Base-by-base conservation (phyloP, 2,113 vertebrate genomes). In the Pitta sordida region DNA sequence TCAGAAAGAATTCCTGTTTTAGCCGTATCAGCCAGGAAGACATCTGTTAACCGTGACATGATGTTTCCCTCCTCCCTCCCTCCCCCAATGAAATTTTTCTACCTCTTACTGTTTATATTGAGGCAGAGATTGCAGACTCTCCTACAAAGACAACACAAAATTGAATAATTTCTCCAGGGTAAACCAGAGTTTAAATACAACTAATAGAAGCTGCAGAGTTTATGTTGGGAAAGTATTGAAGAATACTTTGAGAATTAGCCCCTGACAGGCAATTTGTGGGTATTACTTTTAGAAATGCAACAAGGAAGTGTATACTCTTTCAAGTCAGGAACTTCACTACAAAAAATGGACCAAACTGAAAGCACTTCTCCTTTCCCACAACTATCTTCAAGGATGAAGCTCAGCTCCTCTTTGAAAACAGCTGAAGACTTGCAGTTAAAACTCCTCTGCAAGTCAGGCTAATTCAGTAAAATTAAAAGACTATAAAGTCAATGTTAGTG, bases 21-120 rank as follows among this genome's bases (percentile, higher is more conserved):
- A 90, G 88, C 64, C n/a, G 79, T 80, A 83, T 86, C 93, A 91
- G 86, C 90, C 92, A 95, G 95, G 92, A 96, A 95, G 93, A 95
- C 87, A 95, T 94, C 90, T 96, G 96, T 96, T 93, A 96, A 83
- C 59, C 5, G 13, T 82, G 94, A 95, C 87, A 94, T 27, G 91
- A 86, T 81, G 84, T 63, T 91, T 91, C 74, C 94, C 95, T 94
- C 68, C 68, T 87, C 30, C 52, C 55, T 21, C 37, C 4, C 2
- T 27, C 26, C 82, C 65, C 21, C 59, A 93, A 77, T 2, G 26
- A 83, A 24, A 39, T 78, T 94, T 46, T 88, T 93, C 67, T 91
- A 53, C 63, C 59, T 91, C 90, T 80, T 36, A 37, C 51, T 88
- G 90, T 93, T 96, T 93, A 93, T 58, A 80, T 13, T 77, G 80